A percentile compares a stretch with the other conserved stretches of the same genome.
These are phyloP conservation scores for Microplitis deprimator DNA, from an alignment of 2,888 invertebrate genomes.

Conservation along the genomic window DNA sequence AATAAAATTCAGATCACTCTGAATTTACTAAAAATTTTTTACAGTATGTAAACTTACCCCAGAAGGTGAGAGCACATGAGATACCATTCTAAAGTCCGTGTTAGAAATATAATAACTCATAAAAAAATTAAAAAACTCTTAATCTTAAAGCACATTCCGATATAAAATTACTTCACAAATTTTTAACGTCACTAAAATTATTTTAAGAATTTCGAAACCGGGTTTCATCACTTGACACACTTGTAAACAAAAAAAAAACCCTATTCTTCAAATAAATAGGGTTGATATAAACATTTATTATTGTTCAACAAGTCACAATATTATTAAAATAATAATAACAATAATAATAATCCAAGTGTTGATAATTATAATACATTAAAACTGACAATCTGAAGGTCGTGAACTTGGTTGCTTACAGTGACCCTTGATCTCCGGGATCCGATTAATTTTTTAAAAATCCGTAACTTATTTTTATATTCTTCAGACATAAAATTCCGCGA, in stretches of 20 bases:
- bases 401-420: not conserved
- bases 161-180: slow-evolving; percentile 15
- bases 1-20: too few species aligned
- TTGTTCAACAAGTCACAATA: not conserved
- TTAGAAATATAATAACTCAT: slow-evolving; percentile 61
- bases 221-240: not conserved
- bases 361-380: not conserved
- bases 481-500: not conserved
- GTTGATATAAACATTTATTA: not conserved
- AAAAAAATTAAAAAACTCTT: slow-evolving; percentile 47
- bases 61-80: slow-evolving; percentile 62
- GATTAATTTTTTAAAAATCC: not conserved
- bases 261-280: not conserved
- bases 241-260: not conserved
- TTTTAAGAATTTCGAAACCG: not conserved
- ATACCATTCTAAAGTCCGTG: slow-evolving; percentile 60
- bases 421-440: not conserved
- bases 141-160: slow-evolving; percentile 40
- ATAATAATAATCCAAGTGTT: not conserved
- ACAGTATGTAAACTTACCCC: slow-evolving; percentile 57
- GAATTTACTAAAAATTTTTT: too few species aligned
- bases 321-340: not conserved
- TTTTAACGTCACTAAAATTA: slow-evolving; percentile 12
- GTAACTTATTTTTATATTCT: too few species aligned
- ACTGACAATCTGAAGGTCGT: slow-evolving; percentile 5